Evolutionary conservation across 2,888 invertebrate species (phyloP).

Genomic region (Thymelicus lineola): DNA sequence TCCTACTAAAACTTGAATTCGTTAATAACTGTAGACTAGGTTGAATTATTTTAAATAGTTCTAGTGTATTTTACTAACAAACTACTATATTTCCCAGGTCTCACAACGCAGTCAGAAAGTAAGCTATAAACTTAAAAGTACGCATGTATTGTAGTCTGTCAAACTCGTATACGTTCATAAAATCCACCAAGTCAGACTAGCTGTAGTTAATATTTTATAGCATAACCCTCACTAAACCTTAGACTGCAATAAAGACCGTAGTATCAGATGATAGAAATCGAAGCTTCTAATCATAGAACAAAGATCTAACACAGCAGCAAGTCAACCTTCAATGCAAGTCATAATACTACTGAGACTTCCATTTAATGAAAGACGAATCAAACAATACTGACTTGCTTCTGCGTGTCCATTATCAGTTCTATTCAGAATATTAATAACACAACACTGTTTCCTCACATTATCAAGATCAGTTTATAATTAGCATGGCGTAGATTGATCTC

Average conservation of each 20-base stretch:
- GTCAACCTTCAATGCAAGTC: conserved; percentile 45
- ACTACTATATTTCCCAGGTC: conserved; percentile 81
- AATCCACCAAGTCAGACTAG: conserved; percentile 6
- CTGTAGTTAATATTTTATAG: conserved; percentile 33
- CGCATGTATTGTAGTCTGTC: conserved; percentile 66
- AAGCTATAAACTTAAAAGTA: conserved; percentile 65
- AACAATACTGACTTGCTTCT: conserved; percentile 29
- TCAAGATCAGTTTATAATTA: conserved; percentile 10
- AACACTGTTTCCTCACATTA: conserved; percentile 1
- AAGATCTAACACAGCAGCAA: conserved; percentile 56
- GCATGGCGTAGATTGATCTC: conserved; percentile 26
- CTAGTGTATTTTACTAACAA: conserved; percentile 62
- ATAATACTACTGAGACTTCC: not conserved
- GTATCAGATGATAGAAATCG: conserved; percentile 22
- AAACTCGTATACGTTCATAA: conserved; percentile 31
- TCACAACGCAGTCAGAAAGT: conserved; percentile 82
- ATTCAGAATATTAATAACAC: not conserved
- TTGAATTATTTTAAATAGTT: conserved; percentile 35
- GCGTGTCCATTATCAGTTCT: conserved; percentile 17
- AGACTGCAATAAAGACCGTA: conserved; percentile 18
- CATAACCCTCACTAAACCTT: conserved; percentile 20
- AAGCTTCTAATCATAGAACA: conserved; percentile 47
- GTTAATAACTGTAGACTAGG: not conserved
- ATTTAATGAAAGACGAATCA: conserved; percentile 10
- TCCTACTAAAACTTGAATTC: not conserved